Evolutionary conservation across 2,888 invertebrate species (phyloP), one percentile per base, ranked within the genome.

Genomic region (Phyllotreta cruciferae): DNA sequence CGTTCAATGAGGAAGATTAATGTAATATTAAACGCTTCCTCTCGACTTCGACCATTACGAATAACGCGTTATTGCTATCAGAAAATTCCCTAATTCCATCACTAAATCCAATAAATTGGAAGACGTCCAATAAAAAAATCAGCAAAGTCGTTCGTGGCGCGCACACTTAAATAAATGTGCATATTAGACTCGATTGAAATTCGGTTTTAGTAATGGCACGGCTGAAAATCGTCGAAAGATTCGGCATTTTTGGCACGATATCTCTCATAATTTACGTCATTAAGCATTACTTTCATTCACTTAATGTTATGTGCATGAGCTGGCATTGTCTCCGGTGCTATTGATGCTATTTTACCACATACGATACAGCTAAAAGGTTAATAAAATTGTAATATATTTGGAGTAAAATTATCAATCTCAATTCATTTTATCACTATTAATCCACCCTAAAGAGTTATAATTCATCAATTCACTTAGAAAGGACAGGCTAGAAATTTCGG

Each of bases 21-120:
- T 57, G 39, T 24, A 1, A 11, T 35, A 41, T 50, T n/a, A 57
- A 57, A 49, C 50, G 49, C n/a, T 57, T 49, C 13, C 35, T 41
- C 37, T 39, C 35, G 42, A 7, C 11, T 10, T 50, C 45, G 37
- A 52, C 47, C 50, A 36, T 52, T 58, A 52, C 42, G 8, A 52
- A 52, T 58, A 42, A 58, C 52, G 38, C 52, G 35, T 36, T 42
- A 41, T 38, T 41, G 41, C 42, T 52, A 37, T 50, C 41, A 24
- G 49, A 50, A 24, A 34, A 57, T 49, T 50, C 41, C 52, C 10
- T 36, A 42, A 63, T 63, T 63, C 52, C 45, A 9, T 35, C 34
- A 53, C 52, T 57, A 52, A 56, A 60, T 50, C 50, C 44, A 56
- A 60, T 64, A 50, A 44, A 56, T 37, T 64, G 64, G 60, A 56